Percentiles rank a stretch among this genome's conserved stretches.
Evolutionary conservation across 64 coral and sea anemone species (phyloP).

Genomic region (Actinia tenebrosa): DNA sequence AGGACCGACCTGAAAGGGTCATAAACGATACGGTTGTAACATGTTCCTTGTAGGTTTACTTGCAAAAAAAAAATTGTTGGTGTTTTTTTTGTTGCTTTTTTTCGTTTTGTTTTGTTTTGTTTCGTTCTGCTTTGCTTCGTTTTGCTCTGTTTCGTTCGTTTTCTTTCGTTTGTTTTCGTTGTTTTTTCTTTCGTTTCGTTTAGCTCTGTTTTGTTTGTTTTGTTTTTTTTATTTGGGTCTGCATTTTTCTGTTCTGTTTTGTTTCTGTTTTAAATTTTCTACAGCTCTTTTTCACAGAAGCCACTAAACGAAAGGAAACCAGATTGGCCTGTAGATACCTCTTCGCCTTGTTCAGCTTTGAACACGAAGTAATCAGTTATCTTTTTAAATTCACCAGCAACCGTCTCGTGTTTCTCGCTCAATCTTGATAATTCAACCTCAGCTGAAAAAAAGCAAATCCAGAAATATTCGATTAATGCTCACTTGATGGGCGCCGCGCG

Average conservation of each 20-base stretch:
- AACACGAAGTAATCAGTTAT: conserved; percentile 65
- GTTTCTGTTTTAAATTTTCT: neutral
- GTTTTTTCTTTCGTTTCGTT: too few species aligned
- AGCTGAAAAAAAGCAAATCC: conserved; percentile 1
- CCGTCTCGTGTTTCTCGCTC: conserved; percentile 66
- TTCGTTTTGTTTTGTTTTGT: too few species aligned
- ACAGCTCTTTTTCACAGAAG: neutral
- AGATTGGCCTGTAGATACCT: conserved; percentile 2
- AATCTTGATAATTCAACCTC: conserved; percentile 53
- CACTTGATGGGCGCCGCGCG: too few species aligned
- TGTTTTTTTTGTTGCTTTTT: too few species aligned
- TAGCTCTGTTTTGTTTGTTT: neutral
- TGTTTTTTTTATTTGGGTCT: neutral
- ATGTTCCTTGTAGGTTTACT: too few species aligned
- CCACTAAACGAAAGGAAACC: neutral
- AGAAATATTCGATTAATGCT: neutral
- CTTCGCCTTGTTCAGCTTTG: conserved; percentile 61
- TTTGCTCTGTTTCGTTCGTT: too few species aligned
- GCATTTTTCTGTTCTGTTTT: neutral
- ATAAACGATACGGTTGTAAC: neutral
- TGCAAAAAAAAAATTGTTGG: too few species aligned
- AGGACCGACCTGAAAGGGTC: conserved; percentile 41
- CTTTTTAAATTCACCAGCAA: conserved; percentile 52
- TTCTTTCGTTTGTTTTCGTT: neutral
- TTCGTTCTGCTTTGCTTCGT: neutral